Conservation (phyloP, 2,113 vertebrate genomes). For the Oreotragus oreotragus region DNA sequence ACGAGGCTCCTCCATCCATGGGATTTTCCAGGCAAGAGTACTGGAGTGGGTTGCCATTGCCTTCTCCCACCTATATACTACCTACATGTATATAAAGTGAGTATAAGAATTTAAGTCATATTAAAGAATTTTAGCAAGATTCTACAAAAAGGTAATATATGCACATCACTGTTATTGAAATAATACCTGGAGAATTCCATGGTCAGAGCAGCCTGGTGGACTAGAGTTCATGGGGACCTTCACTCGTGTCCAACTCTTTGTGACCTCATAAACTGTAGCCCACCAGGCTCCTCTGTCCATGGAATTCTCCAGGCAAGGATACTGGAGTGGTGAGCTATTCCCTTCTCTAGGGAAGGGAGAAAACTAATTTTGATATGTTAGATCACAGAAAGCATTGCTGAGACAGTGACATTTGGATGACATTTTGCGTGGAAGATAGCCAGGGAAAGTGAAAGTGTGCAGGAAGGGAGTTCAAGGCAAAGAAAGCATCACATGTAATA, state of each 20-base stretch:
- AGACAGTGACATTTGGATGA: slow-evolving; percentile 51
- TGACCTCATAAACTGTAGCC: background rate
- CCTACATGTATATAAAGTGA: background rate
- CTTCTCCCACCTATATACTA: background rate
- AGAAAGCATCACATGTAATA: background rate
- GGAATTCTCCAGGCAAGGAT: background rate
- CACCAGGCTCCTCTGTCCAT: background rate
- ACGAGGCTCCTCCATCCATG: too few species aligned
- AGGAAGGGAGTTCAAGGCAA: background rate
- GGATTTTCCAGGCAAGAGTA: too few species aligned
- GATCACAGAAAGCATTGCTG: background rate
- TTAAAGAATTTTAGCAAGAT: background rate
- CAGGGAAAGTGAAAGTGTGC: slow-evolving; percentile 19
- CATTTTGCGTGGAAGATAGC: slow-evolving; percentile 40
- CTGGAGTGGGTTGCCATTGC: too few species aligned
- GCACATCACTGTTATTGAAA: background rate
- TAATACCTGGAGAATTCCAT: background rate
- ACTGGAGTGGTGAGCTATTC: background rate
- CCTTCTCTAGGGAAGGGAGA: background rate
- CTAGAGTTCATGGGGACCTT: background rate
- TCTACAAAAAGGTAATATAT: background rate
- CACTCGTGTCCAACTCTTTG: background rate
- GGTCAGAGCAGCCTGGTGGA: background rate
- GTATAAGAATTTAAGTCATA: background rate
- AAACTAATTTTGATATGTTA: background rate